phyloP scores from a whole-genome alignment of 2,113 vertebrate genomes.

The Montifringilla adamsi region DNA sequence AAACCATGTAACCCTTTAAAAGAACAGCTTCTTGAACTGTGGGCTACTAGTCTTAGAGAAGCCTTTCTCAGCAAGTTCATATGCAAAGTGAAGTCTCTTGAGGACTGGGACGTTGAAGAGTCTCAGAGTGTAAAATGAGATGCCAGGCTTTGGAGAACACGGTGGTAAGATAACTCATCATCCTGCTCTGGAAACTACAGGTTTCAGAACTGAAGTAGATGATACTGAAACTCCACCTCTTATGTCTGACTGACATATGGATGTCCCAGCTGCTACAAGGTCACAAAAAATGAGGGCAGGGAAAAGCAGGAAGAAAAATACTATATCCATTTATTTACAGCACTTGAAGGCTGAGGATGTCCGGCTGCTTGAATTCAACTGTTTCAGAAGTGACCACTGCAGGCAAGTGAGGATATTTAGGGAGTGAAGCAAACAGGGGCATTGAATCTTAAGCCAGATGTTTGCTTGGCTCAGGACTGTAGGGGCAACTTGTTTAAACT shows the following conservation, averaged over 20 bases:
- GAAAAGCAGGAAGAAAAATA: neutral
- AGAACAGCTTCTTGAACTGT: neutral
- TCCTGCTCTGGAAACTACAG: neutral
- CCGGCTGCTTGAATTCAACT: neutral
- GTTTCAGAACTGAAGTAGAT: neutral
- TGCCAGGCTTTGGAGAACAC: neutral
- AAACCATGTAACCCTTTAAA: neutral
- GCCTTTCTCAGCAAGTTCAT: neutral
- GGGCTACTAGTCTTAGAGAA: neutral
- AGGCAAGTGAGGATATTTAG: neutral
- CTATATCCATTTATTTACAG: neutral
- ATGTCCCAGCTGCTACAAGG: neutral
- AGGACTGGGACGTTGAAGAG: neutral
- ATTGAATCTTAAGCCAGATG: neutral
- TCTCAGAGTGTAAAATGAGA: neutral
- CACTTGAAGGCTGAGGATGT: neutral
- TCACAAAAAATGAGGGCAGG: neutral
- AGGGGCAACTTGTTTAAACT: neutral
- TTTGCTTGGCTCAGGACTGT: neutral
- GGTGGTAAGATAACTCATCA: neutral
- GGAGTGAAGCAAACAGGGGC: neutral
- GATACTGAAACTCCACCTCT: neutral
- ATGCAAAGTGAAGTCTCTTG: neutral
- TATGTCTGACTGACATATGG: neutral
- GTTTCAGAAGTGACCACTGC: neutral